phyloP scores from a whole-genome alignment of 1,140 invertebrate genomes.

The Sitophilus oryzae region DNA sequence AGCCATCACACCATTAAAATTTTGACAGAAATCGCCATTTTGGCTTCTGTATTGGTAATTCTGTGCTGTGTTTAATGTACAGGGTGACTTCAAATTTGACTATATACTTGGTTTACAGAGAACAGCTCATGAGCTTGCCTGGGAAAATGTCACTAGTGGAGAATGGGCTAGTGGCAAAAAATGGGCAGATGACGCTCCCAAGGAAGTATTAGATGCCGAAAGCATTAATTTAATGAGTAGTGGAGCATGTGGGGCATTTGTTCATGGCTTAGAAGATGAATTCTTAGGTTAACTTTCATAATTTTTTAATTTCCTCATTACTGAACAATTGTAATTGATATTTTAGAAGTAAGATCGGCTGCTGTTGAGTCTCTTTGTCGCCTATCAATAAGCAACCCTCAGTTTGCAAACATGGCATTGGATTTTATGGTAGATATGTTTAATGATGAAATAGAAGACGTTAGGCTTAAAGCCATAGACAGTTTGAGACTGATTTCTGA shows the following conservation, averaged over 20 bases:
- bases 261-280: constrained; percentile 98
- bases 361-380: constrained; percentile 90
- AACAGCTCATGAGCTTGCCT: constrained; percentile 79
- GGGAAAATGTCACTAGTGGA: constrained; percentile 71
- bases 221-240: constrained; percentile 80
- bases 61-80: too few species aligned
- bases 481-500: constrained; percentile 81
- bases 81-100: too few species aligned
- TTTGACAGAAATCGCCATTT: neutral
- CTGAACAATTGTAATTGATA: neutral
- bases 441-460: constrained; percentile 98
- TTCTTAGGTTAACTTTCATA: constrained; percentile 63
- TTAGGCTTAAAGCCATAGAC: constrained; percentile 88
- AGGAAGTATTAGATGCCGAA: constrained; percentile 69
- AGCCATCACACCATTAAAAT: neutral
- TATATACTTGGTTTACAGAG: constrained; percentile 41
- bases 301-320: constrained; percentile 1
- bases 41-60: too few species aligned
- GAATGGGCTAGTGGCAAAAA: constrained; percentile 89
- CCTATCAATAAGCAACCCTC: constrained; percentile 74
- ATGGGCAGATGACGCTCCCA: constrained; percentile 84
- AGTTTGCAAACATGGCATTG: constrained; percentile 80
- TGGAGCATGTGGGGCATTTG: constrained; percentile 95
- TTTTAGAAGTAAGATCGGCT: constrained; percentile 85
- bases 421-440: constrained; percentile 99